phyloP scores from a whole-genome alignment of 1,140 invertebrate genomes.

The Drosophila lacertosa region DNA sequence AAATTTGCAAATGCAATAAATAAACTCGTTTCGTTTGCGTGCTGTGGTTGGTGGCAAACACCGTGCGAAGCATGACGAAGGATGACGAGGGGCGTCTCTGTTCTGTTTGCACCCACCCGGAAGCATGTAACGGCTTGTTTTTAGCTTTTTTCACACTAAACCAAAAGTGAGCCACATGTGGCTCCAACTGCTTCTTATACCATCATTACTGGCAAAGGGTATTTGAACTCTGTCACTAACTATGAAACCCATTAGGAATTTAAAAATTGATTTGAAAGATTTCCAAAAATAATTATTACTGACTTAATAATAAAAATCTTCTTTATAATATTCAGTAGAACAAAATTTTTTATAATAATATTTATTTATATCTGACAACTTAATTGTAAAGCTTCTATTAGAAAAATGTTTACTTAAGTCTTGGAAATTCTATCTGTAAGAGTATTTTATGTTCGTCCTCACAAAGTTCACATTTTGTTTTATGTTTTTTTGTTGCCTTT shows the following conservation, averaged over 20 bases:
- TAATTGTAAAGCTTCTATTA: too few relatives aligned
- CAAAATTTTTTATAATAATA: too few relatives aligned
- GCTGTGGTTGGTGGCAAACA: slow-evolving; percentile 23
- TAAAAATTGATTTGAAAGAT: too few relatives aligned
- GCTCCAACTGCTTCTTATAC: slow-evolving; percentile 44
- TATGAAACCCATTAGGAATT: neutral
- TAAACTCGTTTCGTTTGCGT: slow-evolving; percentile 71
- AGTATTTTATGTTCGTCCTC: neutral
- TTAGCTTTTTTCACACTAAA: slow-evolving; percentile 38
- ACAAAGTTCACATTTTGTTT: neutral
- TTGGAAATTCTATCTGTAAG: too few relatives aligned
- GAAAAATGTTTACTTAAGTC: too few relatives aligned
- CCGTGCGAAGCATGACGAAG: neutral
- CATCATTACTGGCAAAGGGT: neutral
- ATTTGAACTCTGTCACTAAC: too few relatives aligned
- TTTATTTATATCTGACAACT: too few relatives aligned
- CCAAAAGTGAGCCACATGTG: slow-evolving; percentile 76
- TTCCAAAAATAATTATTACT: too few relatives aligned
- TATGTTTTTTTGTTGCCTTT: slow-evolving; percentile 31
- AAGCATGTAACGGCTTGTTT: slow-evolving; percentile 62
- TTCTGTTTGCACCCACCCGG: slow-evolving; percentile 43
- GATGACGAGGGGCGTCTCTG: slow-evolving; percentile 6
- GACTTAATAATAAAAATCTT: too few relatives aligned
- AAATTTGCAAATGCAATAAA: slow-evolving; percentile 82
- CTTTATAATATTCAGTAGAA: too few relatives aligned